These are phyloP conservation scores for Drosophila atroscutellata DNA, from an alignment of 2,888 invertebrate species.

Conservation along the genomic window DNA sequence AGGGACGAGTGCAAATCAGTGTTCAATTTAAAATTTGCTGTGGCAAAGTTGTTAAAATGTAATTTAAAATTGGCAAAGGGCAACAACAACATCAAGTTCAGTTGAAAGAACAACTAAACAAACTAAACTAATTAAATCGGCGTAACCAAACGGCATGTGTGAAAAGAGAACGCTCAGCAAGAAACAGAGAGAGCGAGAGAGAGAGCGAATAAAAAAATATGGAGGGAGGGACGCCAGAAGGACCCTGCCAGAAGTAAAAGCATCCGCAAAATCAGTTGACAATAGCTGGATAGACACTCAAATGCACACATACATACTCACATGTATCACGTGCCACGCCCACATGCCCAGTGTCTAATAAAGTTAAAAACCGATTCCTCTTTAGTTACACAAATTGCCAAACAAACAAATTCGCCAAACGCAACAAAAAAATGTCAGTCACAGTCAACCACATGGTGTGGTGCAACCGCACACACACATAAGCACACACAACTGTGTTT, in stretches of 20 bases:
- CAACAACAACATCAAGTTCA: slow-evolving; percentile 16
- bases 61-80: slow-evolving; percentile 66
- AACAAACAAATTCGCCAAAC: slow-evolving; percentile 69
- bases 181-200: not conserved
- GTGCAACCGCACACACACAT: slow-evolving; percentile 30
- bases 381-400: slow-evolving; percentile 79
- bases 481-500: slow-evolving; percentile 1
- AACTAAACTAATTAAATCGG: slow-evolving; percentile 54
- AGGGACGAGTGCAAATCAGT: slow-evolving; percentile 47
- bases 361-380: slow-evolving; percentile 78
- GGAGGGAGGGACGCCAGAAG: not conserved
- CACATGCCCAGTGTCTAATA: slow-evolving; percentile 49
- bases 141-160: slow-evolving; percentile 50
- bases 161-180: slow-evolving; percentile 20
- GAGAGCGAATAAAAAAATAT: not conserved
- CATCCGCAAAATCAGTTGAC: slow-evolving; percentile 55
- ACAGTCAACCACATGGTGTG: slow-evolving; percentile 31
- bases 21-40: slow-evolving; percentile 65
- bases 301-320: slow-evolving; percentile 5
- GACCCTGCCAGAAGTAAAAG: slow-evolving; percentile 40
- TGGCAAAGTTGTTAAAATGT: slow-evolving; percentile 63
- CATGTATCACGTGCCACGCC: slow-evolving; percentile 47
- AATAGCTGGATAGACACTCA: slow-evolving; percentile 19
- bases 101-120: slow-evolving; percentile 22
- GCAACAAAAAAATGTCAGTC: slow-evolving; percentile 30